phyloP scores from a whole-genome alignment of 2,888 invertebrate genomes.

The Caradrina clavipalpis region DNA sequence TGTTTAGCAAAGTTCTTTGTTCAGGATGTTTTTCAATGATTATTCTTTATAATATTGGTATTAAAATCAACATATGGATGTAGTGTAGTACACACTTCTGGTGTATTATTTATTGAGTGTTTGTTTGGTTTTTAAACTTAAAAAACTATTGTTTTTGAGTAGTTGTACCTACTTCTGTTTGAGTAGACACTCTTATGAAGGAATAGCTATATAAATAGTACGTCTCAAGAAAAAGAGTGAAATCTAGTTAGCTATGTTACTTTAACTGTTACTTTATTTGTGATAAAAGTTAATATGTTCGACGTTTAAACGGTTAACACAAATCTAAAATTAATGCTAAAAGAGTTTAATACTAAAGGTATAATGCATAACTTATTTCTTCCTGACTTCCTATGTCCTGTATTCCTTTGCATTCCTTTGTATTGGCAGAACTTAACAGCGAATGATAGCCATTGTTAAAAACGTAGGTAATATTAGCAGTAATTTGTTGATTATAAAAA shows the following conservation, averaged over 20 bases:
- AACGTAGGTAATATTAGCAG: too few relatives aligned
- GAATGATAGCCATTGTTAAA: too few relatives aligned
- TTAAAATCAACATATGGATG: constrained; percentile 54
- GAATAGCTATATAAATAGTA: background rate
- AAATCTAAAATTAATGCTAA: too few relatives aligned
- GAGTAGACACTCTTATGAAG: constrained; percentile 8
- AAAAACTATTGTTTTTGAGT: constrained; percentile 39
- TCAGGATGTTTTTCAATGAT: constrained; percentile 74
- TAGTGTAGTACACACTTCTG: constrained; percentile 29
- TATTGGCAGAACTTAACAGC: too few relatives aligned
- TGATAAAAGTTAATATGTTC: too few relatives aligned
- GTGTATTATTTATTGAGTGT: constrained; percentile 43
- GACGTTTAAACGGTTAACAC: too few relatives aligned
- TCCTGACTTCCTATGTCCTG: too few relatives aligned
- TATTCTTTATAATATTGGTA: constrained; percentile 70
- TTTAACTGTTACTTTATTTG: background rate
- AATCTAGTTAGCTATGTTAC: background rate
- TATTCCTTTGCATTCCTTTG: too few relatives aligned
- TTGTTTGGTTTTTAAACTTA: constrained; percentile 26
- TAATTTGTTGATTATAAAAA: too few relatives aligned
- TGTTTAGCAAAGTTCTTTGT: constrained; percentile 70
- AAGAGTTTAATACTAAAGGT: too few relatives aligned
- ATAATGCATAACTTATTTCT: too few relatives aligned
- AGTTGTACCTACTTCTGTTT: constrained; percentile 10
- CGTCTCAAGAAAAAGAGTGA: background rate